These are phyloP conservation scores for Sparus aurata DNA, from an alignment of 2,797 vertebrate genomes.

Conservation along the genomic window DNA sequence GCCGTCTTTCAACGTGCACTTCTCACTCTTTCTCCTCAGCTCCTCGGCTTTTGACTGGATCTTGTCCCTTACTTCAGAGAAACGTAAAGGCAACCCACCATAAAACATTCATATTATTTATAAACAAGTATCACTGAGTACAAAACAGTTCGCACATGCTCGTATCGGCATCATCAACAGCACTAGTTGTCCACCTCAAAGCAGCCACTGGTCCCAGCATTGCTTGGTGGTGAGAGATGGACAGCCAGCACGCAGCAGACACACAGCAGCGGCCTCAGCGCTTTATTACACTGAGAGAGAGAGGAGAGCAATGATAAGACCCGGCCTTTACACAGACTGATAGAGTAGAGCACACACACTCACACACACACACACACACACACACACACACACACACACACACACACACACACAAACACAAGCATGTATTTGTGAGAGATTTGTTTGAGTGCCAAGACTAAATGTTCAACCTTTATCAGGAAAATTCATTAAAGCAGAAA, in stretches of 20 bases:
- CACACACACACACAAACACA: constrained; percentile 54
- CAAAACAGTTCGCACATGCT: constrained; percentile 19
- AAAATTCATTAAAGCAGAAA: constrained; percentile 83
- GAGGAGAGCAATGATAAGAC: constrained; percentile 56
- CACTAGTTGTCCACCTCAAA: constrained; percentile 58
- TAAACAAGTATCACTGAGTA: constrained; percentile 13
- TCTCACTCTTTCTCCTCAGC: constrained; percentile 61
- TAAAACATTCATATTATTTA: not conserved
- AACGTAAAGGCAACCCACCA: constrained; percentile 7
- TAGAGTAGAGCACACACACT: constrained; percentile 42
- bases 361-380: constrained; percentile 10
- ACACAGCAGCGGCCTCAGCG: constrained; percentile 51
- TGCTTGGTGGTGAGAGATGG: constrained; percentile 84
- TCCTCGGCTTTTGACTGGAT: constrained; percentile 12
- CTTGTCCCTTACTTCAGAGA: constrained; percentile 13
- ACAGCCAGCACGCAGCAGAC: constrained; percentile 54
- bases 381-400: not conserved
- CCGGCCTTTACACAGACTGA: constrained; percentile 59
- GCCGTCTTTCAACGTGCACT: constrained; percentile 81
- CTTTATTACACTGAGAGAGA: constrained; percentile 71
- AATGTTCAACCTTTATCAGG: constrained; percentile 76
- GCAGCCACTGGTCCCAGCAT: constrained; percentile 72
- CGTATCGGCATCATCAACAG: constrained; percentile 33
- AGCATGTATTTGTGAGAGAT: constrained; percentile 48
- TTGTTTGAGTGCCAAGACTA: constrained; percentile 61